These are phyloP conservation scores for Heterodera schachtii DNA, from an alignment of 1,140 invertebrate genomes.

Conservation along the genomic window DNA sequence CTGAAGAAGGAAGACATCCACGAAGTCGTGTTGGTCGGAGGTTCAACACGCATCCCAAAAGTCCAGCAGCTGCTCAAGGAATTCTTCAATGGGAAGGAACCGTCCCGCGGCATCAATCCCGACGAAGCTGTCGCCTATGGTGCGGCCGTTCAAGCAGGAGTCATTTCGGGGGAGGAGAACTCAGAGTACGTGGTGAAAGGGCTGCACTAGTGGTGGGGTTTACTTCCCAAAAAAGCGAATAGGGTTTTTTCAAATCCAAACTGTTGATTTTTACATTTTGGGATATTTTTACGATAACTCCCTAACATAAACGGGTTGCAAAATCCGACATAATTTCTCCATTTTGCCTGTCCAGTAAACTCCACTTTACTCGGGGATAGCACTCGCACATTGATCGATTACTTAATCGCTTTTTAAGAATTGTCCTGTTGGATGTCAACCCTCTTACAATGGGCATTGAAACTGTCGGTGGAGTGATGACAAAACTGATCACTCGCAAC, in stretches of 20 bases:
- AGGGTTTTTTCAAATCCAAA: too few relatives aligned
- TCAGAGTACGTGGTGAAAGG: conserved; percentile 73
- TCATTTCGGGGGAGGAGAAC: conserved; percentile 75
- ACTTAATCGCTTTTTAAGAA: conserved; percentile 3
- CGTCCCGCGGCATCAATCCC: conserved; percentile 94
- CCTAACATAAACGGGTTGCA: too few relatives aligned
- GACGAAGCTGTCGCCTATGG: conserved; percentile 92
- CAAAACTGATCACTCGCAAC: conserved; percentile 94
- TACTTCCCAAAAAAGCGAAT: too few relatives aligned
- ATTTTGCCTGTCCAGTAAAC: too few relatives aligned
- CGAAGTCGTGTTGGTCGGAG: conserved; percentile 97
- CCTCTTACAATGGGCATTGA: conserved; percentile 98
- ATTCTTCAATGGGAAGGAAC: conserved; percentile 96
- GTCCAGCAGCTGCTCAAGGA: conserved; percentile 98
- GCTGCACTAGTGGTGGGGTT: background rate
- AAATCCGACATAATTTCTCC: too few relatives aligned
- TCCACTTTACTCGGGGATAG: too few relatives aligned
- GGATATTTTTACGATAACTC: too few relatives aligned
- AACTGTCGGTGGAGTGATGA: conserved; percentile 99
- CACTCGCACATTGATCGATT: too few relatives aligned
- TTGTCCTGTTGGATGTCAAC: conserved; percentile 92
- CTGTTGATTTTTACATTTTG: too few relatives aligned
- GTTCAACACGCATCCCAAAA: conserved; percentile 98
- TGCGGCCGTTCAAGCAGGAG: conserved; percentile 94
- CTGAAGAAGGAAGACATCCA: conserved; percentile 98